phyloP scores from a whole-genome alignment of 2,797 vertebrate species.

The Sciurus vulgaris region DNA sequence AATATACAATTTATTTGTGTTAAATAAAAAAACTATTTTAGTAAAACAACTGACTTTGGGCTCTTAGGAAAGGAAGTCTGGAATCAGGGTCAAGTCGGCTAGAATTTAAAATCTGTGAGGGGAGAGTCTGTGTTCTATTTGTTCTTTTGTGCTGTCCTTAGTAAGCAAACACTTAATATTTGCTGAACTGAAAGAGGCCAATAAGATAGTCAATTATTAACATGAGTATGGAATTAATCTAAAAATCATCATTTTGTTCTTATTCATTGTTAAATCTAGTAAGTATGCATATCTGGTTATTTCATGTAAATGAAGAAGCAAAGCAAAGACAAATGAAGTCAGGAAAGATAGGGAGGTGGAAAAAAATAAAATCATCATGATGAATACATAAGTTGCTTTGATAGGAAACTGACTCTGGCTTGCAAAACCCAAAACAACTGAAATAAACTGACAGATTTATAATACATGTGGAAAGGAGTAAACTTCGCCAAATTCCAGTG shows the following conservation, averaged over 20 bases:
- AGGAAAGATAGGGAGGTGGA: background rate
- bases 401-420: background rate
- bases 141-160: background rate
- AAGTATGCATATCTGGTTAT: background rate
- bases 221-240: background rate
- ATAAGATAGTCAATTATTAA: background rate
- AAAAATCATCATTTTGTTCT: constrained; percentile 11
- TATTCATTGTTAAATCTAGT: constrained; percentile 20
- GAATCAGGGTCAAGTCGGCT: background rate
- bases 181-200: constrained; percentile 50
- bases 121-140: background rate
- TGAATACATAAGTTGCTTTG: background rate
- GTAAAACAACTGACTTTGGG: background rate
- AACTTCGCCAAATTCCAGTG: background rate
- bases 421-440: background rate
- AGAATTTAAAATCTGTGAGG: constrained; percentile 43
- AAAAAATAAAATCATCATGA: background rate
- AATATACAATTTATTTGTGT: background rate
- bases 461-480: background rate
- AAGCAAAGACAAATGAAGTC: constrained; percentile 9
- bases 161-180: background rate
- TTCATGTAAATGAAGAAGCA: background rate
- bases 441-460: background rate
- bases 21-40: background rate
- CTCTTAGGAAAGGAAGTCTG: background rate